Evolutionary conservation across 2,797 vertebrate genomes (phyloP).

Genomic region (Coluber constrictor): DNA sequence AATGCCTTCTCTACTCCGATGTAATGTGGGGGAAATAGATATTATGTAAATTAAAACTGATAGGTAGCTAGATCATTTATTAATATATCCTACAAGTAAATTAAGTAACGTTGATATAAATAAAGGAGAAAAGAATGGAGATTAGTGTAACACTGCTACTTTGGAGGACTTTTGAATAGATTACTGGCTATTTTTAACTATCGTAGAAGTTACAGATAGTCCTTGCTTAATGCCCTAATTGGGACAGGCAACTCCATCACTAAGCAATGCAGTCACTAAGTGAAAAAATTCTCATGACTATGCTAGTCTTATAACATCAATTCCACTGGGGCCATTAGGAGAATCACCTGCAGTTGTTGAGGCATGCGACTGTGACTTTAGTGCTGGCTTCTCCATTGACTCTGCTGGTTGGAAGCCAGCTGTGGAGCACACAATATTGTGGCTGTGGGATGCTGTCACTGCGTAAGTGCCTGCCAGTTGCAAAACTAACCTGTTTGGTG

Average conservation of each 20-base stretch:
- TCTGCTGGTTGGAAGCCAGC: not conserved
- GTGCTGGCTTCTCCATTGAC: not conserved
- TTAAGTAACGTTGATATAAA: not conserved
- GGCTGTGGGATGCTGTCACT: not conserved
- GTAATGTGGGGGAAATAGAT: not conserved
- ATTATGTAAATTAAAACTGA: not conserved
- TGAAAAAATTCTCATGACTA: not conserved
- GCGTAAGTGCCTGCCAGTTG: not conserved
- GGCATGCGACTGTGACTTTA: not conserved
- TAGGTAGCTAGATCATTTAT: not conserved
- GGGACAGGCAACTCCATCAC: not conserved
- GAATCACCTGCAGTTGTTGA: not conserved
- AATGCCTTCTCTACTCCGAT: not conserved
- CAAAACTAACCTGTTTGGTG: not conserved
- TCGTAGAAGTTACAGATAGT: not conserved
- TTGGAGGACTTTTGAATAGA: not conserved
- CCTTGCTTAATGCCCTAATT: not conserved
- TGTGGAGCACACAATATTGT: not conserved
- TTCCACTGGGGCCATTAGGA: not conserved
- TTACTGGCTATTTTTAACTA: constrained; percentile 3
- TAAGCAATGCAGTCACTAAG: not conserved
- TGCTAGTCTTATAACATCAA: not conserved
- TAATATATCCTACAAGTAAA: not conserved
- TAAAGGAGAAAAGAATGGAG: not conserved
- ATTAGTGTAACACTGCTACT: not conserved